Percentiles rank a stretch among this genome's conserved stretches.
phyloP scores from a whole-genome alignment of 1,140 invertebrate species.

The Aradophagus sp. region DNA sequence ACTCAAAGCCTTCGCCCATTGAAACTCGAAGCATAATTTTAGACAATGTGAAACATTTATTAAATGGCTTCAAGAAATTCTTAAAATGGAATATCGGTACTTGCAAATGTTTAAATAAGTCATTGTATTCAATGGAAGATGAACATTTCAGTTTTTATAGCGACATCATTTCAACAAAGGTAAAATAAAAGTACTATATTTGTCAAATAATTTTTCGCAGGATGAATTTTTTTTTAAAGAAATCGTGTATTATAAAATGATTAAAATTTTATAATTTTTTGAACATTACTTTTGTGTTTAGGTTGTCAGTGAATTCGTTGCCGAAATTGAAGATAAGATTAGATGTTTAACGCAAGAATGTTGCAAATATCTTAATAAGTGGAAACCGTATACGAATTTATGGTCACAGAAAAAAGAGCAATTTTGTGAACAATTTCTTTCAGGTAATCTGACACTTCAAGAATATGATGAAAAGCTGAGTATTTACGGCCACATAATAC shows the following conservation, averaged over 20 bases:
- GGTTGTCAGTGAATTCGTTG: slow-evolving; percentile 80
- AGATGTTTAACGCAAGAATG: slow-evolving; percentile 79
- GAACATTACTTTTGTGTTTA: slow-evolving; percentile 76
- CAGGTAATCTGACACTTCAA: slow-evolving; percentile 81
- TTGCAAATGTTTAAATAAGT: slow-evolving; percentile 72
- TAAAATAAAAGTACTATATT: too few relatives aligned
- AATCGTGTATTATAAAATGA: too few relatives aligned
- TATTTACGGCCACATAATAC: slow-evolving; percentile 85
- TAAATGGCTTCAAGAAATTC: slow-evolving; percentile 83
- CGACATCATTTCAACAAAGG: too few relatives aligned
- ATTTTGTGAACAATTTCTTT: slow-evolving; percentile 84
- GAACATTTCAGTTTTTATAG: slow-evolving; percentile 80
- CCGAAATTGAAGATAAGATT: slow-evolving; percentile 79
- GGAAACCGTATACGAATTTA: slow-evolving; percentile 85
- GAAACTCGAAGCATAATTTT: slow-evolving; percentile 86
- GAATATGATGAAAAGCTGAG: slow-evolving; percentile 89
- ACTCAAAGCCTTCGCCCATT: slow-evolving; percentile 81
- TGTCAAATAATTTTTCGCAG: too few relatives aligned
- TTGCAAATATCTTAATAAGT: slow-evolving; percentile 81
- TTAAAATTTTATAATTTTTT: too few relatives aligned
- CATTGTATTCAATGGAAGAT: slow-evolving; percentile 71
- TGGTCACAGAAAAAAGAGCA: slow-evolving; percentile 88
- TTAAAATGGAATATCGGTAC: slow-evolving; percentile 88
- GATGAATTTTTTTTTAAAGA: too few relatives aligned
- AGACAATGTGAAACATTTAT: slow-evolving; percentile 79